Conservation (phyloP, 1,140 invertebrate species). For the Drosophila serrata region DNA sequence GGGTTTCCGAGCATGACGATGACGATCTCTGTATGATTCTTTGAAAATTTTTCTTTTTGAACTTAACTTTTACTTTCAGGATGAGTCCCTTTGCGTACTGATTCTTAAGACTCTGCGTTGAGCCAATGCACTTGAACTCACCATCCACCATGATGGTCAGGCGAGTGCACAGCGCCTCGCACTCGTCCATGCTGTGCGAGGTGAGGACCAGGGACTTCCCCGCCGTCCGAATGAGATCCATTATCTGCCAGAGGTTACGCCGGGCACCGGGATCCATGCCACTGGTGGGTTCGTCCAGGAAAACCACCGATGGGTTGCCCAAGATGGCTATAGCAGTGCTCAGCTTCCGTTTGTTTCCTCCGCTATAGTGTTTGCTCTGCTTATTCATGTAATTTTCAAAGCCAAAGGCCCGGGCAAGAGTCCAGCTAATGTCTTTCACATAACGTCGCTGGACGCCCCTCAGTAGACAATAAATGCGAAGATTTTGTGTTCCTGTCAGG, state of each 20-base stretch:
- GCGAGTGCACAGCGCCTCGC: slow-evolving; percentile 94
- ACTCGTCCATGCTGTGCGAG: slow-evolving; percentile 94
- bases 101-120: slow-evolving; percentile 89
- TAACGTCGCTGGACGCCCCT: slow-evolving; percentile 88
- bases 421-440: slow-evolving; percentile 81
- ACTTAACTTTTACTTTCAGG: slow-evolving; percentile 62
- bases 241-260: slow-evolving; percentile 91
- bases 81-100: slow-evolving; percentile 89
- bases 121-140: slow-evolving; percentile 90
- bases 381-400: slow-evolving; percentile 86
- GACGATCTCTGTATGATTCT: background rate
- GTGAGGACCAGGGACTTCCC: slow-evolving; percentile 92
- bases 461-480: slow-evolving; percentile 91
- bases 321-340: slow-evolving; percentile 96
- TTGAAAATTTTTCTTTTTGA: background rate
- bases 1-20: background rate
- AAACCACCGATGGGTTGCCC: slow-evolving; percentile 94
- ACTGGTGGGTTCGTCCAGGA: slow-evolving; percentile 94
- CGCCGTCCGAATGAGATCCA: slow-evolving; percentile 87
- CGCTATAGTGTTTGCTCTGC: slow-evolving; percentile 89
- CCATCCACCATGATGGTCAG: slow-evolving; percentile 96
- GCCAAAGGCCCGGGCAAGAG: slow-evolving; percentile 84
- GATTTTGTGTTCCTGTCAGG: slow-evolving; percentile 92
- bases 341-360: slow-evolving; percentile 97
- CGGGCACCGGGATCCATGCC: slow-evolving; percentile 94